Base-by-base conservation (phyloP, 2,113 vertebrate species). In the Alosa alosa region DNA sequence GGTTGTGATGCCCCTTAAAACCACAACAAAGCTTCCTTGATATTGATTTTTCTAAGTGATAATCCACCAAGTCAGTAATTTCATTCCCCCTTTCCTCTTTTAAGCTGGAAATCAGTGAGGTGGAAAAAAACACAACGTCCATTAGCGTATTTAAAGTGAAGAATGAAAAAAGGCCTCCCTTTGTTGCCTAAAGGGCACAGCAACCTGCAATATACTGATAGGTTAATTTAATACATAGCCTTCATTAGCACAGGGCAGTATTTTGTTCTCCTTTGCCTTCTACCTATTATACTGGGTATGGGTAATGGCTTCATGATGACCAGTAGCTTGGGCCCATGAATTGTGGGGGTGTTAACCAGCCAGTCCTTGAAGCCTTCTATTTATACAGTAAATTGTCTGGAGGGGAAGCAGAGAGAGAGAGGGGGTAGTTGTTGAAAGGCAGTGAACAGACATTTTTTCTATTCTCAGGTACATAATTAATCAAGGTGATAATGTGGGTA, bases 401-500 rank as follows among this genome's bases (percentile, higher is more conserved):
- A 45, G 49, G 18, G 47, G 41, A 84, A 75, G 17, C 10, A 78
- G 46, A 82, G 25, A 82, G 68, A 25, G 39, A 75, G 9, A 47
- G 57, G 1, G 68, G n/a, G 47, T 47, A 81, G 44, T 17, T 1
- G 90, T 90, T 91, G 11, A 86, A 85, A 90, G 90, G 72, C 90
- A 90, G 87, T 89, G 22, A 86, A 81, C 60, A 83, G 90, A 82
- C 88, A 83, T 92, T 91, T 90, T 90, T 84, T 86, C 88, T 84
- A 82, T 52, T 87, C 85, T 83, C 60, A 4, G 57, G 86, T 91
- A 91, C 75, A 86, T 87, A 89, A 90, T 92, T 92, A 88, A 94
- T 94, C 85, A 91, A 68, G 85, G 52, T 89, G 52, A 52, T 90
- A 81, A 83, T 57, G 85, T 88, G 85, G 85, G 86, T 52, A 86